Percentiles rank a stretch among this genome's conserved stretches.
These are phyloP conservation scores for Rhinichthys klamathensis DNA, from an alignment of 2,113 vertebrate species.

Conservation along the genomic window DNA sequence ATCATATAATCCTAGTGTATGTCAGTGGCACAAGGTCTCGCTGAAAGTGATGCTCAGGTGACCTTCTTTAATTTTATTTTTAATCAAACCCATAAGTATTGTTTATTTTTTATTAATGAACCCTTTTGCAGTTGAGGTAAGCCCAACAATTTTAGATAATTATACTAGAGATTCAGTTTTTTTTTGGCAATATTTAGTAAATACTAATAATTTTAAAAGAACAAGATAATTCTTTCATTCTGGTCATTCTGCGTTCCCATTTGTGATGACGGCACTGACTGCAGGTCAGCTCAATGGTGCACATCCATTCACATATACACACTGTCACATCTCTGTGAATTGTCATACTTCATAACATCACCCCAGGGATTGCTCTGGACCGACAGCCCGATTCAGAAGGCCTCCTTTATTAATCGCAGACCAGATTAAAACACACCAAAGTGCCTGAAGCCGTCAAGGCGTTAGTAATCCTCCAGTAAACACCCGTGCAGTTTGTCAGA, in stretches of 20 bases:
- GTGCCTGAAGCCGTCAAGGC: conserved; percentile 1
- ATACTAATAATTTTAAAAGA: background rate
- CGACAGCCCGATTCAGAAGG: background rate
- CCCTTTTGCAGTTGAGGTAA: background rate
- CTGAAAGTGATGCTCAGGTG: conserved; percentile 3
- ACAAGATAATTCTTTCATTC: background rate
- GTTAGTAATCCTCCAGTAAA: conserved; percentile 8
- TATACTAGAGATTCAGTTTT: no score
- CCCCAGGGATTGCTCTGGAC: background rate
- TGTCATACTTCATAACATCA: background rate
- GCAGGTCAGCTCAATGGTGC: background rate
- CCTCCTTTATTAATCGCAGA: background rate
- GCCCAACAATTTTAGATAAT: background rate
- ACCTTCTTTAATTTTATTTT: no score
- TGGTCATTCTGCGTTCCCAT: background rate
- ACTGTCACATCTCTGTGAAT: background rate
- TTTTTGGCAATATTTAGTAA: no score
- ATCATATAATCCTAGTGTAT: conserved; percentile 19
- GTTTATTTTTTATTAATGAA: no score
- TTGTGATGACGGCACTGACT: background rate
- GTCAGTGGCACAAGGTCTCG: background rate
- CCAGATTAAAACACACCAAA: conserved; percentile 18
- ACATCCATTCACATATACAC: background rate
- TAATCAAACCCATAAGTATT: no score
- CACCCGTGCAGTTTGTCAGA: conserved; percentile 1